phyloP scores from a whole-genome alignment of 2,888 invertebrate genomes.

The Amblyteles armatorius region DNA sequence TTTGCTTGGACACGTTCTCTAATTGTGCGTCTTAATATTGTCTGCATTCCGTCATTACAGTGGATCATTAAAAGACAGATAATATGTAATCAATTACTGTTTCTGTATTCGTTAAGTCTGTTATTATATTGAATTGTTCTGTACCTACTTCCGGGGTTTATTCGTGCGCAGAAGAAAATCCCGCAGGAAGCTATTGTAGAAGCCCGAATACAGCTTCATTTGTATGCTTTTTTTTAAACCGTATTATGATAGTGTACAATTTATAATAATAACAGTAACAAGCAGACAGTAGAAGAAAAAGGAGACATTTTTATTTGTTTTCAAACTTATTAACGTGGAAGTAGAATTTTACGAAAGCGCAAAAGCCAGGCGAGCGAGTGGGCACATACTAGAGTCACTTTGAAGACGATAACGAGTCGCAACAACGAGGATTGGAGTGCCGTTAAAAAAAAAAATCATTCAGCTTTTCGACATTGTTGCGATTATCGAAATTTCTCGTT shows the following conservation, averaged over 20 bases:
- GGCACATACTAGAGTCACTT: slow-evolving; percentile 54
- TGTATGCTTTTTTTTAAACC: neutral
- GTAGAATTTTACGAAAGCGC: slow-evolving; percentile 57
- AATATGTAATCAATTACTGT: neutral
- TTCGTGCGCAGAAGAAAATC: neutral
- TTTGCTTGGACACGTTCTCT: slow-evolving; percentile 18
- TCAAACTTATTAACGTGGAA: slow-evolving; percentile 38
- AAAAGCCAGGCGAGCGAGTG: slow-evolving; percentile 67
- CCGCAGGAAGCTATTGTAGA: neutral
- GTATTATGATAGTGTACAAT: slow-evolving; percentile 2
- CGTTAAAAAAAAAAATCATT: neutral
- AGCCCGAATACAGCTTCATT: neutral
- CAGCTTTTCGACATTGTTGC: slow-evolving; percentile 19
- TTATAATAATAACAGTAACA: slow-evolving; percentile 46
- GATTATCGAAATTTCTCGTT: slow-evolving; percentile 22
- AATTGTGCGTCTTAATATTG: slow-evolving; percentile 30
- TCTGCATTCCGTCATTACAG: slow-evolving; percentile 33
- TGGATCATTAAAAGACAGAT: slow-evolving; percentile 7
- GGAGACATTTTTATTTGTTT: slow-evolving; percentile 16
- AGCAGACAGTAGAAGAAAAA: slow-evolving; percentile 40
- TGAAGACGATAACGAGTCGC: slow-evolving; percentile 58
- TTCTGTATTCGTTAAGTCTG: slow-evolving; percentile 29
- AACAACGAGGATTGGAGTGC: slow-evolving; percentile 42
- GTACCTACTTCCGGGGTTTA: slow-evolving; percentile 28
- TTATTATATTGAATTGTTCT: slow-evolving; percentile 1